Base-by-base conservation (phyloP, 2,113 vertebrate species). In the Cynocephalus volans region DNA sequence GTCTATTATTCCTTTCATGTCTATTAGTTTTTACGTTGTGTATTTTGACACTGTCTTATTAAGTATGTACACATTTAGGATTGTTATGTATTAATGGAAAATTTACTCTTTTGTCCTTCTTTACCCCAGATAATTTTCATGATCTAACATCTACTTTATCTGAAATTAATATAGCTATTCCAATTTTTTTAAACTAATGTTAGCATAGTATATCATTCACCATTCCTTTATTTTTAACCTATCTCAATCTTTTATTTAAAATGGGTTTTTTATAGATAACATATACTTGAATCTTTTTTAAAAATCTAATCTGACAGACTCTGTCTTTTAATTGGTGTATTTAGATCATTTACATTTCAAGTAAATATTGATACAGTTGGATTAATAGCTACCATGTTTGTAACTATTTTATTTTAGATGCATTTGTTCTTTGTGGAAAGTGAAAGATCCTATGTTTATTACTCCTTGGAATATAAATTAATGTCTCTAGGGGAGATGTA, bases 291-390 rank as follows among this genome's bases (percentile, higher is more conserved):
- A 23, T 58, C 13, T n/a, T 88, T 3, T 23, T 81, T 62, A 54
- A 41, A 11, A 17, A 58, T 70, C 82, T 94, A 58, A 21, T 88
- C 21, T 95, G n/a, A 56, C 3, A 33, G 2, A 72, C 80, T 90
- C 11, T 95, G 31, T 86, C 21, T 93, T 97, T 48, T 75, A 93
- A 79, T 69, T 91, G 21, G 3, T 91, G 0, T 26, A 84, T 56
- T 93, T 95, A 64, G 9, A 87, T 1, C 13, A 75, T 72, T 93
- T 45, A 69, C 41, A 75, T 45, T 80, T 83, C 41, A 96, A 87
- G 12, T 90, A 82, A 86, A 79, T 45, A 87, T 69, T 81, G 36
- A 17, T 11, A 58, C 19, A 52, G 48, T 36, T 92, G 23, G 17
- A 36, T 94, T 92, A 48, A 54, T 87, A 58, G 58, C 52, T 90